These are phyloP conservation scores for Pentamera pediparva DNA, from an alignment of 53 echinoderm and acorn worm genomes.

Conservation along the genomic window DNA sequence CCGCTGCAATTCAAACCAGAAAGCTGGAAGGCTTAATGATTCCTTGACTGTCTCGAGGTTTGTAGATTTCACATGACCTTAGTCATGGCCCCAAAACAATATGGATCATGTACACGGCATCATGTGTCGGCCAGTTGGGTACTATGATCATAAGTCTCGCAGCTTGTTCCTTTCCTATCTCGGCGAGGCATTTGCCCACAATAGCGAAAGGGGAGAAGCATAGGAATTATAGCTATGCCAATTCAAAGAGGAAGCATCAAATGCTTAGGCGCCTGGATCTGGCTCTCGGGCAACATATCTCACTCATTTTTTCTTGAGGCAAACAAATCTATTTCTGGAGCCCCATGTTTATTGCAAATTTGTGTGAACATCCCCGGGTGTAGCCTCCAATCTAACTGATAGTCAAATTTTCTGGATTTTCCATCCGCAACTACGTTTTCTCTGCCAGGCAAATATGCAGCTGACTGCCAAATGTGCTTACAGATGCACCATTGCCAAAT, in stretches of 20 bases:
- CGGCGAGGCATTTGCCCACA: neutral
- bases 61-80: no score
- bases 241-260: slow-evolving; percentile 51
- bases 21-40: no score
- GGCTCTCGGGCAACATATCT: slow-evolving; percentile 53
- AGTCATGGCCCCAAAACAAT: no score
- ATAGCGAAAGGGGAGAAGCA: slow-evolving; percentile 59
- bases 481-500: slow-evolving; percentile 58
- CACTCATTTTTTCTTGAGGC: slow-evolving; percentile 40
- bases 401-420: slow-evolving; percentile 48
- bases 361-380: slow-evolving; percentile 19
- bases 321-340: slow-evolving; percentile 48
- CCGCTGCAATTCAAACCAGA: no score
- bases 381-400: slow-evolving; percentile 51
- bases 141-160: slow-evolving; percentile 42
- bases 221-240: slow-evolving; percentile 39
- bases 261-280: slow-evolving; percentile 42
- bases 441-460: slow-evolving; percentile 50
- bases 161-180: slow-evolving; percentile 36
- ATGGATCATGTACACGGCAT: slow-evolving; percentile 45
- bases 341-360: neutral
- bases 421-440: slow-evolving; percentile 44
- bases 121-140: slow-evolving; percentile 60
- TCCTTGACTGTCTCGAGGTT: no score
- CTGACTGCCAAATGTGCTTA: slow-evolving; percentile 50